Percentiles rank a stretch among this genome's conserved stretches.
These are phyloP conservation scores for Halichoerus grypus DNA, from an alignment of 2,113 vertebrate species.

Conservation along the genomic window DNA sequence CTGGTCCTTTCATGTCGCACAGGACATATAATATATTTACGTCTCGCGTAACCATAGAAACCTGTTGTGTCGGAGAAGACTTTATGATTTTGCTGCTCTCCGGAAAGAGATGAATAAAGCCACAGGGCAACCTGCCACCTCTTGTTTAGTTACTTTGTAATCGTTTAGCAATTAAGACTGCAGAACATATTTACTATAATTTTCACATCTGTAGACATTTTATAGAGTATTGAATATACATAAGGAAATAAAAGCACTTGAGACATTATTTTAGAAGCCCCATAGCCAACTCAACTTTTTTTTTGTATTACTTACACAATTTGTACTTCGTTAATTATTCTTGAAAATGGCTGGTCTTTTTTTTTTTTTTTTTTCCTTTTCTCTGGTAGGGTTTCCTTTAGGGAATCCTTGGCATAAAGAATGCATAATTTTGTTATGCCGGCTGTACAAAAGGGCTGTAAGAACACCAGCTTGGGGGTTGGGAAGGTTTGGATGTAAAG, in stretches of 20 bases:
- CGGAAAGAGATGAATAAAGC: slow-evolving; percentile 74
- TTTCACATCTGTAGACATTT: slow-evolving; percentile 66
- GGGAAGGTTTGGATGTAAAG: neutral
- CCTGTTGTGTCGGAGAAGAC: slow-evolving; percentile 77
- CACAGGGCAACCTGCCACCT: slow-evolving; percentile 67
- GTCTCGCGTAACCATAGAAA: slow-evolving; percentile 83
- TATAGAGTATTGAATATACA: slow-evolving; percentile 47
- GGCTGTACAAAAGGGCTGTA: neutral
- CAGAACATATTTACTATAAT: slow-evolving; percentile 55
- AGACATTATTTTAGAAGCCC: slow-evolving; percentile 14
- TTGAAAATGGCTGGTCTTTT: neutral
- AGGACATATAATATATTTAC: slow-evolving; percentile 79
- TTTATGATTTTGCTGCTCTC: slow-evolving; percentile 64
- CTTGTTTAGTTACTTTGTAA: slow-evolving; percentile 69
- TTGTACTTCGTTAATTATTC: slow-evolving; percentile 60
- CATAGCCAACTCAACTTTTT: neutral
- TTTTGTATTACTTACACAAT: neutral
- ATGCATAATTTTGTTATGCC: neutral
- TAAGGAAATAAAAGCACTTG: slow-evolving; percentile 57
- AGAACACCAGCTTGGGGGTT: neutral
- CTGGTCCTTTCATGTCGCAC: slow-evolving; percentile 47
- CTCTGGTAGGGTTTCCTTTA: neutral
- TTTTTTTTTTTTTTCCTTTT: neutral
- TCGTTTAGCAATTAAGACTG: slow-evolving; percentile 69
- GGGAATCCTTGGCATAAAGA: neutral